phyloP scores from a whole-genome alignment of 2,797 vertebrate species.

The Hydrophis major region DNA sequence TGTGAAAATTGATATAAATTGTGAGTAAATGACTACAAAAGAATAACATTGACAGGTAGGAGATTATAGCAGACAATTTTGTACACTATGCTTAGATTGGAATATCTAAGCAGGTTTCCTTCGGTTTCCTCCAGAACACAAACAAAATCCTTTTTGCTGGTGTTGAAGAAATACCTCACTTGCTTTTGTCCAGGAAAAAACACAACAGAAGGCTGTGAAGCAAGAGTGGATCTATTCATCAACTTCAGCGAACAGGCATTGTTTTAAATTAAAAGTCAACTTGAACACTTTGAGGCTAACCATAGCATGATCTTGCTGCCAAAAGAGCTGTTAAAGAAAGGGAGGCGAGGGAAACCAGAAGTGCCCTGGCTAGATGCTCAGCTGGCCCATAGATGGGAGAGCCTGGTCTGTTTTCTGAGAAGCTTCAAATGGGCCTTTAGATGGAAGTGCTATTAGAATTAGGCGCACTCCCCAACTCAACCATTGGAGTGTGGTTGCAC shows the following conservation, averaged over 20 bases:
- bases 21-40: too few relatives aligned
- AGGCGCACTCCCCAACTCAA: background rate
- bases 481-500: background rate
- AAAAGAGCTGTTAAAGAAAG: conserved; percentile 54
- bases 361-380: conserved; percentile 31
- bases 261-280: conserved; percentile 45
- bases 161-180: conserved; percentile 28
- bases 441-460: background rate
- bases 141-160: background rate
- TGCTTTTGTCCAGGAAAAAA: conserved; percentile 20
- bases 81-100: too few relatives aligned
- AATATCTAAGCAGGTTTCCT: conserved; percentile 30
- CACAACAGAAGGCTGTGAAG: background rate
- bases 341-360: conserved; percentile 22
- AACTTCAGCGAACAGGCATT: conserved; percentile 48
- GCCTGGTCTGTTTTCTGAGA: background rate
- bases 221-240: conserved; percentile 64
- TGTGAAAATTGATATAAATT: too few relatives aligned
- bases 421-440: background rate
- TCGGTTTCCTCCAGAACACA: background rate
- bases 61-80: too few relatives aligned
- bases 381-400: conserved; percentile 2
- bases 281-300: conserved; percentile 45
- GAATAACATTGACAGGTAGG: too few relatives aligned
- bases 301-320: conserved; percentile 43